Evolutionary conservation across 1,140 invertebrate species (phyloP).

Genomic region (Drosophila virilis): DNA sequence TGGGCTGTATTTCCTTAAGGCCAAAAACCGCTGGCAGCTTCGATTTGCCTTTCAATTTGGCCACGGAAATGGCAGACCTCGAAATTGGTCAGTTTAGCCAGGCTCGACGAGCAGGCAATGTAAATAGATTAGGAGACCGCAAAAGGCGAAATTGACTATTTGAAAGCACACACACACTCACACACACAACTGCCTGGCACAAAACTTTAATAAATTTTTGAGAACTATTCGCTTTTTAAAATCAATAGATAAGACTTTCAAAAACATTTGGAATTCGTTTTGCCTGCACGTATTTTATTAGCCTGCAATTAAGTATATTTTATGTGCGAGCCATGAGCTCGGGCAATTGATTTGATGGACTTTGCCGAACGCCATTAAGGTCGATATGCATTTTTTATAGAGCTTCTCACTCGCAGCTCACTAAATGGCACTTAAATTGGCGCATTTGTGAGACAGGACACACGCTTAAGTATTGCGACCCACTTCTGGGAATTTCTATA

Average conservation of each 20-base stretch:
- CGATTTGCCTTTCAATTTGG: slow-evolving; percentile 25
- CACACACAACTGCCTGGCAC: neutral
- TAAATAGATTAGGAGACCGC: slow-evolving; percentile 33
- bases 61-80: slow-evolving; percentile 24
- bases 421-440: slow-evolving; percentile 2
- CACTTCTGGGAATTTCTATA: slow-evolving; percentile 22
- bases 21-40: slow-evolving; percentile 9
- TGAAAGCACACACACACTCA: neutral
- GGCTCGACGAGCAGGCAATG: neutral
- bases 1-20: slow-evolving; percentile 24
- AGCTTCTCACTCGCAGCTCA: slow-evolving; percentile 2
- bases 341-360: too few species aligned
- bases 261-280: slow-evolving; percentile 8
- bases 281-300: neutral
- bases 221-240: neutral
- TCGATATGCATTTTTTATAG: slow-evolving; percentile 28
- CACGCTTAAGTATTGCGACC: neutral
- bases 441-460: neutral
- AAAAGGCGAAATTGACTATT: slow-evolving; percentile 5
- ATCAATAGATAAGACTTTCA: neutral
- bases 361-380: neutral
- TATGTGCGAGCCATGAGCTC: neutral
- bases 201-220: neutral
- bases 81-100: neutral
- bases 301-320: slow-evolving; percentile 19